Evolutionary conservation across 2,113 vertebrate genomes (phyloP).

Genomic region (Lophochroa leadbeateri): DNA sequence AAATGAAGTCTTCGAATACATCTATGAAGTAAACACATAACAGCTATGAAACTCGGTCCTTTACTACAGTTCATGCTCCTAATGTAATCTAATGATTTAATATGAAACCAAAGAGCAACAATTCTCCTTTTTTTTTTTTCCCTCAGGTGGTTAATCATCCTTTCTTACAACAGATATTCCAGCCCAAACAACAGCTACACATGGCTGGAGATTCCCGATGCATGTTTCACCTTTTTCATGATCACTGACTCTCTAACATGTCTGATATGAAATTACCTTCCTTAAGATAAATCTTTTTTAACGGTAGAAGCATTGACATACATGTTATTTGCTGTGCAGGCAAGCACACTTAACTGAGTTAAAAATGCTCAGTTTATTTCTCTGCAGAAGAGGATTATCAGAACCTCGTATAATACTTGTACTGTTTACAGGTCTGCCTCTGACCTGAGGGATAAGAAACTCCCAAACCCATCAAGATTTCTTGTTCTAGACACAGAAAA

Average conservation of each 20-base stretch:
- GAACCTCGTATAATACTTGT: background rate
- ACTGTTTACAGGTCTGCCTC: background rate
- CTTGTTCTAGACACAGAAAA: background rate
- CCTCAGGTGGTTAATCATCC: background rate
- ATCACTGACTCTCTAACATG: background rate
- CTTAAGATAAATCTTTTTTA: background rate
- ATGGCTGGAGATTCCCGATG: background rate
- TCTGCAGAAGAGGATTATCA: background rate
- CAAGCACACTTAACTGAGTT: background rate
- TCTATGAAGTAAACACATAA: constrained; percentile 75
- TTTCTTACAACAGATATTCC: background rate
- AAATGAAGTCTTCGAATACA: constrained; percentile 99
- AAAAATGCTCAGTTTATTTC: background rate
- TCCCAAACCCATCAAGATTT: background rate
- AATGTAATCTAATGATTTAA: background rate
- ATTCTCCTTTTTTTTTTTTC: background rate
- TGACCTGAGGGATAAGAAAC: background rate
- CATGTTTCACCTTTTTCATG: background rate
- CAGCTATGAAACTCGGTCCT: background rate
- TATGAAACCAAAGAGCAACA: background rate
- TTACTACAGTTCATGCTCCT: background rate
- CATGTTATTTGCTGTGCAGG: background rate
- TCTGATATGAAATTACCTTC: background rate
- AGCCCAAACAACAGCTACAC: background rate
- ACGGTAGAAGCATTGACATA: background rate